Evolutionary conservation across 2,113 vertebrate species (phyloP).

Genomic region (Hippocampus mohnikei): DNA sequence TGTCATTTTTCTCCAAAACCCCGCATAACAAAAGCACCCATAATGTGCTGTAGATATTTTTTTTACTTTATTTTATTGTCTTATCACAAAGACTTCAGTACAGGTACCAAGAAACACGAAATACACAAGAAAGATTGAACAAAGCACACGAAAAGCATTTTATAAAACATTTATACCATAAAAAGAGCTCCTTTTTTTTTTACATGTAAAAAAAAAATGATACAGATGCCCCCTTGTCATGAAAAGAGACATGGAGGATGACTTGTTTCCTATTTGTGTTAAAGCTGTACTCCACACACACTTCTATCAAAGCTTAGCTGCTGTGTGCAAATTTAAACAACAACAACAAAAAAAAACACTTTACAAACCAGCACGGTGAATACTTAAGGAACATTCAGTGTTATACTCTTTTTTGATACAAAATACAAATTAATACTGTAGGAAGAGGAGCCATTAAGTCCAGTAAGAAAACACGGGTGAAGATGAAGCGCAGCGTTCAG

Average conservation of each 20-base stretch:
- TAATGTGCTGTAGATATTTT: neutral
- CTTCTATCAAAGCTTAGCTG: slow-evolving; percentile 31
- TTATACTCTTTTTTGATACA: slow-evolving; percentile 47
- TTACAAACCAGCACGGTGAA: slow-evolving; percentile 52
- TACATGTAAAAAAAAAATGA: neutral
- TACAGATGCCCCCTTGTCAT: neutral
- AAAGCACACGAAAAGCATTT: slow-evolving; percentile 37
- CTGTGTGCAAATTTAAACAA: slow-evolving; percentile 17
- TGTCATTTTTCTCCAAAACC: neutral
- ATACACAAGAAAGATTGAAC: slow-evolving; percentile 34
- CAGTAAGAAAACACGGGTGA: slow-evolving; percentile 22
- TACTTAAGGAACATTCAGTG: slow-evolving; percentile 14
- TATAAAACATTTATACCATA: slow-evolving; percentile 22
- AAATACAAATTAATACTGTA: slow-evolving; percentile 57
- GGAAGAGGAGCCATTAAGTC: slow-evolving; percentile 28
- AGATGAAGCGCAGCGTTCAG: slow-evolving; percentile 41
- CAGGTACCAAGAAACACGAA: slow-evolving; percentile 50
- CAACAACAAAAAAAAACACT: slow-evolving; percentile 22
- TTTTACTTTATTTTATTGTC: slow-evolving; percentile 52
- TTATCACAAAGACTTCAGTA: slow-evolving; percentile 59
- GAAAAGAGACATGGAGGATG: slow-evolving; percentile 26
- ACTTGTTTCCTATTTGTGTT: slow-evolving; percentile 7
- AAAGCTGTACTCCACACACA: slow-evolving; percentile 25
- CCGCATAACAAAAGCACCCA: neutral
- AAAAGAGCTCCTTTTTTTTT: slow-evolving; percentile 18